A percentile compares a stretch with the other conserved stretches of the same genome.
Evolutionary conservation across 1,140 invertebrate genomes (phyloP).

Genomic region (Macrocentrus cingulum): DNA sequence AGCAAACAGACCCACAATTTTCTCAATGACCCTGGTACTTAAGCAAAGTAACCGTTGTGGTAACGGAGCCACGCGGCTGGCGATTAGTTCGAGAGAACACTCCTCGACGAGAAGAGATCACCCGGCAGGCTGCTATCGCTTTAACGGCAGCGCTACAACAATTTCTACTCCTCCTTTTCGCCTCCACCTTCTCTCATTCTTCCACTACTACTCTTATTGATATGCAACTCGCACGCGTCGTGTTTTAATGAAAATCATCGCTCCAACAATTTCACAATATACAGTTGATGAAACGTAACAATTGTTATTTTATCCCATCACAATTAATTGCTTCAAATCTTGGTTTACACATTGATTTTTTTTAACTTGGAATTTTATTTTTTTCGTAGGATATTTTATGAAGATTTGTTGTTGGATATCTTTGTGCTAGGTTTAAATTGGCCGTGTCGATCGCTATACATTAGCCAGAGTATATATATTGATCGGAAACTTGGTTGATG

Average conservation of each 20-base stretch:
- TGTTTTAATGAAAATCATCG: neutral
- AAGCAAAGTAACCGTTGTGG: slow-evolving; percentile 49
- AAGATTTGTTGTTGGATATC: no score
- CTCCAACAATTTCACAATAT: no score
- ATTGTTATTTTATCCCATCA: no score
- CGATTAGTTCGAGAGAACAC: slow-evolving; percentile 39
- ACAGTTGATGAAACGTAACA: no score
- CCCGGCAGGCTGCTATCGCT: slow-evolving; percentile 4
- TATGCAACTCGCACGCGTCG: neutral
- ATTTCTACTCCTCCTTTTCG: neutral
- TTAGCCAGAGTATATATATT: no score
- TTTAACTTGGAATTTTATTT: no score
- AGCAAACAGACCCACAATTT: slow-evolving; percentile 56
- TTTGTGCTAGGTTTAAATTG: no score
- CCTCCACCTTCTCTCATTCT: neutral
- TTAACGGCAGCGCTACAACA: slow-evolving; percentile 10
- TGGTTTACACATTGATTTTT: no score
- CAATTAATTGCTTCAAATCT: no score
- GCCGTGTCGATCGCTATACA: no score
- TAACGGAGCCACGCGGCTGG: slow-evolving; percentile 39
- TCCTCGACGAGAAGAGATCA: slow-evolving; percentile 32
- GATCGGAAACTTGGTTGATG: no score
- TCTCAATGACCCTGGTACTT: slow-evolving; percentile 55
- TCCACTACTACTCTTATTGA: neutral
- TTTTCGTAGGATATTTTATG: no score